Conservation (phyloP, 2,888 invertebrate genomes). For the Gryllus longicercus region DNA sequence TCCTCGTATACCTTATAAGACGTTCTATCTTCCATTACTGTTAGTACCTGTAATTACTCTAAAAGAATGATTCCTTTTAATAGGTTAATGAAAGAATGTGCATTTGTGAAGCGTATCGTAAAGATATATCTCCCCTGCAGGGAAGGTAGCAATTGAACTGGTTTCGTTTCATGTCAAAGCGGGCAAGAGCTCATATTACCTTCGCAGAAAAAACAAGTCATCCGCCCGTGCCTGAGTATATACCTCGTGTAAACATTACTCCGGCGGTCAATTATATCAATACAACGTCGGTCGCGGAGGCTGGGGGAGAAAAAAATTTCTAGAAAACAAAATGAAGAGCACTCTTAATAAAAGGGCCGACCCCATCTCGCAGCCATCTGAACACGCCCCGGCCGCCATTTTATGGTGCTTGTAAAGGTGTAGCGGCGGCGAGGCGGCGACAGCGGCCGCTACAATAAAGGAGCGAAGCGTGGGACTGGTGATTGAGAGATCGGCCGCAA, state of each 20-base stretch:
- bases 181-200: too few relatives aligned
- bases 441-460: conserved; percentile 1
- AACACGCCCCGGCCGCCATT: not conserved
- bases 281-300: not conserved
- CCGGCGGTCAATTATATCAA: not conserved
- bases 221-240: too few relatives aligned
- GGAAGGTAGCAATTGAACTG: too few relatives aligned
- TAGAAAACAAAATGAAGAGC: not conserved
- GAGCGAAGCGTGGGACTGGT: conserved; percentile 17
- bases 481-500: not conserved
- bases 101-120: too few relatives aligned
- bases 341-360: not conserved
- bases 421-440: not conserved
- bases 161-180: too few relatives aligned
- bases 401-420: not conserved
- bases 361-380: not conserved
- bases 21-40: too few relatives aligned
- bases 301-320: not conserved
- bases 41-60: too few relatives aligned
- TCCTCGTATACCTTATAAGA: too few relatives aligned
- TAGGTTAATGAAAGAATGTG: too few relatives aligned
- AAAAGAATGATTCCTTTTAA: too few relatives aligned
- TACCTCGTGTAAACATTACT: not conserved
- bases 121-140: too few relatives aligned
- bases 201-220: too few relatives aligned